Evolutionary conservation across 2,888 invertebrate genomes (phyloP).

Genomic region (Odontomyia ornata): DNA sequence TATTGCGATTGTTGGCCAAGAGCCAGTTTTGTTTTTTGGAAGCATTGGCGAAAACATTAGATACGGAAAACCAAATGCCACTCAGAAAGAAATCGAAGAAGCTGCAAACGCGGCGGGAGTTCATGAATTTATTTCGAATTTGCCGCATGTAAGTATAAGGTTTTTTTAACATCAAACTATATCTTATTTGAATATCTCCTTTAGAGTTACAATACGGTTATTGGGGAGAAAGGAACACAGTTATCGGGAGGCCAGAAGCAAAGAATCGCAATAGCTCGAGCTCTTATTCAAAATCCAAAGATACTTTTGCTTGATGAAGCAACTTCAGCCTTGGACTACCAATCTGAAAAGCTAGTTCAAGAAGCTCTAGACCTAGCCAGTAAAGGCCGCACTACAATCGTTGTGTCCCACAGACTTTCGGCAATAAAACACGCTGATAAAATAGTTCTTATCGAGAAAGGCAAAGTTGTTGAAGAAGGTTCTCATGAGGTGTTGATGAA

Average conservation of each 20-base stretch:
- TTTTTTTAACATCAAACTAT: no score
- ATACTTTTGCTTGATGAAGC: conserved; percentile 83
- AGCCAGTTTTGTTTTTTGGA: conserved; percentile 85
- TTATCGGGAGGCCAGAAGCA: conserved; percentile 87
- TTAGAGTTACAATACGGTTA: conserved; percentile 79
- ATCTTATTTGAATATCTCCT: conserved; percentile 23
- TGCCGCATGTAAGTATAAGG: conserved; percentile 73
- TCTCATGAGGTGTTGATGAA: conserved; percentile 76
- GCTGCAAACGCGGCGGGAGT: conserved; percentile 81
- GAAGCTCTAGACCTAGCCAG: conserved; percentile 81
- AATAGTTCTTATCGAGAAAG: conserved; percentile 77
- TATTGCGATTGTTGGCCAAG: conserved; percentile 88
- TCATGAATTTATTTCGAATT: conserved; percentile 77
- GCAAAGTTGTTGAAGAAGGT: conserved; percentile 76
- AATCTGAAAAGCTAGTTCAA: conserved; percentile 83
- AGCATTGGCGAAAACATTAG: conserved; percentile 75
- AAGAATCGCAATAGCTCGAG: conserved; percentile 84
- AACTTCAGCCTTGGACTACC: conserved; percentile 84
- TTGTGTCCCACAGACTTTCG: conserved; percentile 78
- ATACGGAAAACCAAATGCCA: conserved; percentile 77
- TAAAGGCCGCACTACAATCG: conserved; percentile 77
- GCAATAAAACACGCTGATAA: conserved; percentile 77
- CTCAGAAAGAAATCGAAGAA: conserved; percentile 73
- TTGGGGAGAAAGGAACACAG: conserved; percentile 83
- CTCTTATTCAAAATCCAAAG: conserved; percentile 78